Base-by-base conservation (phyloP, 2,888 invertebrate species). In the Hyposoter didymator region DNA sequence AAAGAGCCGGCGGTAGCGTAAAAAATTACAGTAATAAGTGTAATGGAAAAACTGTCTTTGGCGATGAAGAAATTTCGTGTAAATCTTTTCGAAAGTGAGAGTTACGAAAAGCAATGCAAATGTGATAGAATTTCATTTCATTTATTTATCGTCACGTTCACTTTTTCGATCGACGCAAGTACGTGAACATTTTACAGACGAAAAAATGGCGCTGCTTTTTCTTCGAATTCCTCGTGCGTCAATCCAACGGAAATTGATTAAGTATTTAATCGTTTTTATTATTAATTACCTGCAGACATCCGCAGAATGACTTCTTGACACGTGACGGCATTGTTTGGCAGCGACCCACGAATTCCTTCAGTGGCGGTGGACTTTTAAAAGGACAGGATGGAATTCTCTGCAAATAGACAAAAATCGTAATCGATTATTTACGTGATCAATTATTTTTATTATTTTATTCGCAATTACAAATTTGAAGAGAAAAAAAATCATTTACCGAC, bases 251-350 rank as follows among this genome's bases (percentile, higher is more conserved):
- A 22, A 43, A 55, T 45, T 22, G 19, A 49, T 7, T 6, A 1
- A 0, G 19, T 39, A 67, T 66, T 52, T 14, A 10, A 49, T 14
- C 12, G n/a, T 22, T 59, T 64, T 64, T n/a, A 52, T 39, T 74
- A 32, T 66, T 66, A 49, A 59, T 14, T 93, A 97, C 98, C 96
- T 98, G 97, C 88, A 98, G 95, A 92, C 98, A 98, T 91, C 97
- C 97, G 95, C 98, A 98, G 95, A 94, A 95, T 86, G 94, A 94
- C 90, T 94, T 94, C 88, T 94, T 94, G 81, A 93, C 93, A 78
- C 94, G 90, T 32, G 94, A 94, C 90, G 94, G 94, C 94, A 94
- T 94, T 88, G 93, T 92, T 89, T 94, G 94, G 89, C 94, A 94
- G 90, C 92, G 93, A 84, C 93, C 93, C 86, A 94, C 94, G 88